Evolutionary conservation across 2,797 vertebrate genomes (phyloP).

Genomic region (Allochrocebus solatus): DNA sequence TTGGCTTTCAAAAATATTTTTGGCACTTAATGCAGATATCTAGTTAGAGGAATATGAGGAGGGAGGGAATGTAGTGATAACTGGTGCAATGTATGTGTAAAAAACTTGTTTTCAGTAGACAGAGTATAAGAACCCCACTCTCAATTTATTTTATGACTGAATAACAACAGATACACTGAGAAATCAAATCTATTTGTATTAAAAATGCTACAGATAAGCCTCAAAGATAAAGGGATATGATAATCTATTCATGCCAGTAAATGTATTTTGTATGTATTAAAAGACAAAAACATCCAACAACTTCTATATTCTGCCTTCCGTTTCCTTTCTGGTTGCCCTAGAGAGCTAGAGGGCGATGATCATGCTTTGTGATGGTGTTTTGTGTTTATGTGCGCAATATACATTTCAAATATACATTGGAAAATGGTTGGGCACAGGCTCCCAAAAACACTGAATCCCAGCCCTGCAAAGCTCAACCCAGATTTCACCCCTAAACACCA

Average conservation of each 20-base stretch:
- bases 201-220: background rate
- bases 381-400: background rate
- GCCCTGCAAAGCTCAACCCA: background rate
- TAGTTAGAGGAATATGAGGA: background rate
- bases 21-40: background rate
- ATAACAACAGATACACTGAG: background rate
- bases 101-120: background rate
- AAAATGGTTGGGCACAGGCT: background rate
- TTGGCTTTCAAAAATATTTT: conserved; percentile 22
- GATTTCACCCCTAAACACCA: background rate
- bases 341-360: background rate
- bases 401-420: background rate
- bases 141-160: background rate
- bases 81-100: background rate
- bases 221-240: background rate
- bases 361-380: background rate
- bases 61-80: background rate
- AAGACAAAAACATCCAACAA: background rate
- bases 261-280: background rate
- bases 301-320: background rate
- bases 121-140: background rate
- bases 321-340: background rate
- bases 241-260: background rate
- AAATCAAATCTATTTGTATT: conserved; percentile 29
- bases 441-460: background rate